Base-by-base conservation (phyloP, 2,113 vertebrate species). In the Ammodytes dubius region DNA sequence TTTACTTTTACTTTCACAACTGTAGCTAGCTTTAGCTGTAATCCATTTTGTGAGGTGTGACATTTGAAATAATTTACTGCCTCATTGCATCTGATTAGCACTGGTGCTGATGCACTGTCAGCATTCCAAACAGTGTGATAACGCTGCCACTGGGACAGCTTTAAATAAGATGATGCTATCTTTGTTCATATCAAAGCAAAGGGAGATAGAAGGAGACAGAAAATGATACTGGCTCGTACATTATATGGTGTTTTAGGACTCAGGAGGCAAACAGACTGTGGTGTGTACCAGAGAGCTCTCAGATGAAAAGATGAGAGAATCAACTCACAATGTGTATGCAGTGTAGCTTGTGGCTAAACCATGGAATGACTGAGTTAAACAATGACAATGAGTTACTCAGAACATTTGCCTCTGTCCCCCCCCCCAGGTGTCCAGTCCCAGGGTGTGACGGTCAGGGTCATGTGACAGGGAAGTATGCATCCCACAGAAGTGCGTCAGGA, bases 361-460 rank as follows among this genome's bases (percentile, higher is more conserved):
- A 27, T 27, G 27, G 40, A 15, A 57, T 27, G 4, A 13, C 46
- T 42, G 69, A 42, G 47, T 47, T 27, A 10, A 37, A 14, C n/a
- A 43, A 43, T 59, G 3, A 15, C 37, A 49, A 50, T 61, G 7
- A 58, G 27, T 63, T 15, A 13, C 27, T 70, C 43, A 58, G 19
- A 50, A 69, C 12, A 43, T 71, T 54, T 60, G 11, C 5, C 49
- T 84, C 19, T 72, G 50, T 50, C 4, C 11, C 4, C 17, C 57
- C n/a, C 45, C 13, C 7, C 84, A 99, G 98, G 95, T 99, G 98
- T 95, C 98, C 98, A 0, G 98, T 99, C 53, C 98, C 98, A 3
- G 98, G 98, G 35, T 99, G 98, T 85, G 98, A 99, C 12, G 98
- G 98, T 77, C 98, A 99, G 92, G 98, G 98, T 85, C 98, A 99